A percentile compares a stretch with the other conserved stretches of the same genome.
These are phyloP conservation scores for Agrypnia vestita DNA, from an alignment of 1,140 invertebrate genomes.

Conservation along the genomic window DNA sequence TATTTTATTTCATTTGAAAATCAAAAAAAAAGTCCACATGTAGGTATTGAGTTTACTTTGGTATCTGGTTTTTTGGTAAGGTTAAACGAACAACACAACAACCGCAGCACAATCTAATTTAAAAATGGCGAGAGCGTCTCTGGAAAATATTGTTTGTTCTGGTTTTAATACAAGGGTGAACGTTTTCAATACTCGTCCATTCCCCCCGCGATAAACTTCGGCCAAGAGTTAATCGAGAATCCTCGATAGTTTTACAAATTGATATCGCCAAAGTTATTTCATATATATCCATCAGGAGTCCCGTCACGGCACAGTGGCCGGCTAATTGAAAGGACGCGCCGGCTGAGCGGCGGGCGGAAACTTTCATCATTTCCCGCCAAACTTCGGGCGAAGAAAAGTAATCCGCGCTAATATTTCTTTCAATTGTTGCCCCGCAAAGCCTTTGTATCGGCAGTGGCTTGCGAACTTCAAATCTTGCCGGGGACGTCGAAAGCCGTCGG, in stretches of 20 bases:
- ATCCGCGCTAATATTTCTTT: constrained; percentile 53
- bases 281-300: constrained; percentile 40
- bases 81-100: no score
- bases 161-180: neutral
- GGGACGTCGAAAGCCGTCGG: neutral
- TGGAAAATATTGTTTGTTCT: neutral
- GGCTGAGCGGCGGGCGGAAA: constrained; percentile 12
- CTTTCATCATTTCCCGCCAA: constrained; percentile 44
- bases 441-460: constrained; percentile 35
- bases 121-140: no score
- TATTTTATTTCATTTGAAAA: no score
- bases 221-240: constrained; percentile 33
- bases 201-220: constrained; percentile 12
- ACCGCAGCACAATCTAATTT: no score
- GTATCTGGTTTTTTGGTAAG: no score
- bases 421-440: constrained; percentile 47
- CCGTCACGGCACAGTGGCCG: constrained; percentile 18
- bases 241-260: constrained; percentile 42
- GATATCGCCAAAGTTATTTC: constrained; percentile 43
- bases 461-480: neutral
- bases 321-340: constrained; percentile 44
- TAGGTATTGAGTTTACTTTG: no score
- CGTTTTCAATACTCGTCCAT: neutral
- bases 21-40: no score
- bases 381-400: constrained; percentile 43